These are phyloP conservation scores for Balaeniceps rex DNA, from an alignment of 2,113 vertebrate species.

Conservation along the genomic window DNA sequence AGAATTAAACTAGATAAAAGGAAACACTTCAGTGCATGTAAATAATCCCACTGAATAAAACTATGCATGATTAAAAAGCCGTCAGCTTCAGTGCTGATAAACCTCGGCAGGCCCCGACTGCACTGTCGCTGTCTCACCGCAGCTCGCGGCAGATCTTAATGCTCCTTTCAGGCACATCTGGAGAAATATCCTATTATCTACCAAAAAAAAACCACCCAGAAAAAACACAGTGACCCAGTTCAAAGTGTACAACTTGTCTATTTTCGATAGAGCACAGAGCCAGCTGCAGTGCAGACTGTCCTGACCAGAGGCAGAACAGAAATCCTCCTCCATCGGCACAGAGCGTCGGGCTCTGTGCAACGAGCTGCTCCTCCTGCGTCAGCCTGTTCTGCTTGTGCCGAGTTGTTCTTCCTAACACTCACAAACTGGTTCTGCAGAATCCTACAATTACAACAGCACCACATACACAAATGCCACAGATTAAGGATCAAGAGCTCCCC, in stretches of 20 bases:
- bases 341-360: neutral
- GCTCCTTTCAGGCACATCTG: neutral
- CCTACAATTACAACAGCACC: neutral
- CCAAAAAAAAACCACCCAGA: neutral
- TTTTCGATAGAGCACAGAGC: too few relatives aligned
- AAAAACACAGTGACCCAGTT: neutral
- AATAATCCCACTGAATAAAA: neutral
- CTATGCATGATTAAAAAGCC: neutral
- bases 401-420: accelerated
- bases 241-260: neutral
- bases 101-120: neutral
- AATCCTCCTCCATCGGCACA: neutral
- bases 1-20: neutral
- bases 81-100: neutral
- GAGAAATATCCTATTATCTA: neutral
- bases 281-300: neutral
- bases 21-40: neutral
- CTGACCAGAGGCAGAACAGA: neutral
- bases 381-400: neutral
- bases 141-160: neutral
- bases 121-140: accelerated
- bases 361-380: neutral
- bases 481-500: neutral
- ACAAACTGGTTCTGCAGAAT: neutral
- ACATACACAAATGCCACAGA: neutral